Conservation (phyloP, 92 coral and sea anemone species). For the Scolanthus callimorphus region DNA sequence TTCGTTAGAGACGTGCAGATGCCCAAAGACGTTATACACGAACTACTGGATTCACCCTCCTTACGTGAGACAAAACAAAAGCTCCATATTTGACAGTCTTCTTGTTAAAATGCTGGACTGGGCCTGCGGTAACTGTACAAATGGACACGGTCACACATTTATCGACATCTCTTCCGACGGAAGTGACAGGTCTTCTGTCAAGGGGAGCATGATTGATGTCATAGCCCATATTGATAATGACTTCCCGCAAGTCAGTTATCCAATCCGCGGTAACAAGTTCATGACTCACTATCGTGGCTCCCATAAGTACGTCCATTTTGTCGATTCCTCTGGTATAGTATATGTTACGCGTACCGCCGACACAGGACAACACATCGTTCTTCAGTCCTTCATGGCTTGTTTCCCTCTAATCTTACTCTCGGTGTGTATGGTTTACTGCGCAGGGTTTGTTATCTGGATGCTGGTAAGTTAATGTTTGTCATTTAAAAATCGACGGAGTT, state of each 20-base stretch:
- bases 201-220: conserved; percentile 26
- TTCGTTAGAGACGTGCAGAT: conserved; percentile 64
- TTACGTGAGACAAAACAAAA: conserved; percentile 13
- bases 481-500: too few relatives aligned
- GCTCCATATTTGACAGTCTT: conserved; percentile 31
- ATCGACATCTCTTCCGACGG: conserved; percentile 36
- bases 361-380: conserved; percentile 21
- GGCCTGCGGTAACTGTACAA: conserved; percentile 61
- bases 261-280: conserved; percentile 62
- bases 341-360: conserved; percentile 30
- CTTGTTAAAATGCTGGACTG: conserved; percentile 33
- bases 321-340: conserved; percentile 66
- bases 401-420: conserved; percentile 32
- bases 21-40: conserved; percentile 56
- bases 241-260: conserved; percentile 57
- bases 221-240: conserved; percentile 49
- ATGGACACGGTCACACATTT: conserved; percentile 55
- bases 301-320: conserved; percentile 52
- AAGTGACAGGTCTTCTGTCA: conserved; percentile 27
- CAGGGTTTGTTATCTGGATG: conserved; percentile 58
- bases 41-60: conserved; percentile 69
- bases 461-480: too few relatives aligned
- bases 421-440: conserved; percentile 23
- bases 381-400: conserved; percentile 17
- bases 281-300: conserved; percentile 32